Evolutionary conservation across 2,113 vertebrate species (phyloP), one percentile per base, ranked within the genome.

Genomic region (Python bivittatus): DNA sequence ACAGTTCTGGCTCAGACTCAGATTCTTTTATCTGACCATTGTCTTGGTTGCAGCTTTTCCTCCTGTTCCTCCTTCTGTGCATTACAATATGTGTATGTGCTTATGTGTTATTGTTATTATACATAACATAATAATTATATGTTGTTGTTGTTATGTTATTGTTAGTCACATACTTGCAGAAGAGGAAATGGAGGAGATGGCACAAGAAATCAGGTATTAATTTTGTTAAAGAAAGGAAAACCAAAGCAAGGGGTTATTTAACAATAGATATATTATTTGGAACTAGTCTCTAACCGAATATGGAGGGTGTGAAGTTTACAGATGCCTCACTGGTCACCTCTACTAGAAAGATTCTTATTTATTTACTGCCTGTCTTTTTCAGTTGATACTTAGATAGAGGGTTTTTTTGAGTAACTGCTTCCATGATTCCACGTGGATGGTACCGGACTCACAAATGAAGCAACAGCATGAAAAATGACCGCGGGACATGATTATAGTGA

Each of bases 381-480:
- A 87, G 83, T 29, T 25, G 27, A 13, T 92, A 91, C 85, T 88
- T 85, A 42, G 10, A 86, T 92, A 91, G 23, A 91, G 61, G 15
- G 25, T 52, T 91, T 86, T 91, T 94, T 79, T 68, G 52, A 96
- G 52, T 88, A 61, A 89, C 44, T 88, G 86, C 22, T 95, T 96
- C 61, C 58, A 5, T 48, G 27, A 91, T 89, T 91, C 52, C 89
- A 93, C 84, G 38, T 42, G 86, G 88, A 85, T 91, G 95, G 79
- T 61, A 94, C 88, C 60, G 33, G 56, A 91, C 86, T 90, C 93
- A 92, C 85, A 96, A 93, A 95, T 91, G 89, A 95, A 96, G 22
- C 88, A 91, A 86, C 72, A 92, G 91, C 92, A 88, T 85, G 87
- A 96, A 92, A 84, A 96, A 95, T 83, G 25, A 95, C 91, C 91